Evolutionary conservation across 1,140 invertebrate genomes (phyloP), one percentile per base, ranked within the genome.

Genomic region (Delia radicum): DNA sequence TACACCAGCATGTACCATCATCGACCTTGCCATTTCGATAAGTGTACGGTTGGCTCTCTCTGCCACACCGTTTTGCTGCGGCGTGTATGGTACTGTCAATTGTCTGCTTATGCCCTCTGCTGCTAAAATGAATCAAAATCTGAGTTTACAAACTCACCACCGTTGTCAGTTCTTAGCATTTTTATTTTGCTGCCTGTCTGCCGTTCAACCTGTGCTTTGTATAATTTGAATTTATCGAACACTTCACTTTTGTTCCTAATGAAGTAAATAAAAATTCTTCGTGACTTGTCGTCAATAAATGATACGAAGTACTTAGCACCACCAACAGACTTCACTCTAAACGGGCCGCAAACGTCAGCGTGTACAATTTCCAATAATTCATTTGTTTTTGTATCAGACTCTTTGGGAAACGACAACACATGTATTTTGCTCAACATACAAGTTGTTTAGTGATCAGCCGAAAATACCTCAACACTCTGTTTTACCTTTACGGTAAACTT

Each of bases 281-380:
- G 78, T 24, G 85, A 85, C 72, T 77, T 83, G 65, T 89, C 85
- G 78, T 89, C 87, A 62, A 87, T 88, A 5, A 88, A 78, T 5
- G 80, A 18, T 3, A 87, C 55, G 67, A 87, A 86, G 72, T 85
- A 88, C 63, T 77, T 77, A 0, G 79, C 18, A 3, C 83, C 82
- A 15, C 80, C 78, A 27, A 86, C 27, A 3, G 87, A 88, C n/a
- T 67, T 72, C 15, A 73, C 76, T 33, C 85, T 77, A 82, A 89
- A 87, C 15, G 87, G 86, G 0, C 87, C 87, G 74, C 87, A 87
- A 0, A 87, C 78, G 80, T 89, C 87, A 6, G 78, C 78, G 77
- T 88, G 86, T 37, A 89, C 82, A 8, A 87, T 26, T 67, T 88
- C 83, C 18, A 73, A 55, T 8, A 76, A 18, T 12, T 61, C 42